phyloP scores from a whole-genome alignment of 2,797 vertebrate genomes.

The Myripristis jacobus region DNA sequence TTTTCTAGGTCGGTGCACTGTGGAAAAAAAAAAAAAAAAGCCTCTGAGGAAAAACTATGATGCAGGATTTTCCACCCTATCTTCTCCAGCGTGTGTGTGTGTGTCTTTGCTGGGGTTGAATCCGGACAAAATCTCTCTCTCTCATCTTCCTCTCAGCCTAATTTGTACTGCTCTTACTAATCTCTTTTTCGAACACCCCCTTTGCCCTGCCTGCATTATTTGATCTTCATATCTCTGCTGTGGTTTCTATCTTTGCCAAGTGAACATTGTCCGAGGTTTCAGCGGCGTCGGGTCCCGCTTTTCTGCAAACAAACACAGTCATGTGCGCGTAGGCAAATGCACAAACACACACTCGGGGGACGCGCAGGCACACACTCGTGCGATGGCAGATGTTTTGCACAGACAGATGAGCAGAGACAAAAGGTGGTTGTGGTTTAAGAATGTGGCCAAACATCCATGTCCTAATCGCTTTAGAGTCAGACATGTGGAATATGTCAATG shows the following conservation, averaged over 20 bases:
- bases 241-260: slow-evolving; percentile 3
- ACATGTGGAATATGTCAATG: slow-evolving; percentile 27
- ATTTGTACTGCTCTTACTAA: slow-evolving; percentile 49
- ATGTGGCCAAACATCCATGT: slow-evolving; percentile 18
- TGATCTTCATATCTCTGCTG: neutral
- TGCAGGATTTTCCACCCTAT: slow-evolving; percentile 24
- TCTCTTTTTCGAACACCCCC: slow-evolving; percentile 20
- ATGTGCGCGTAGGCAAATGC: neutral
- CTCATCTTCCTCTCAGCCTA: slow-evolving; percentile 26
- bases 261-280: neutral
- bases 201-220: slow-evolving; percentile 18
- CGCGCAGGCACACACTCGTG: slow-evolving; percentile 5
- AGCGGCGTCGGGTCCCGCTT: neutral
- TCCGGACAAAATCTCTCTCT: slow-evolving; percentile 31
- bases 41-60: slow-evolving; percentile 30
- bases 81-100: slow-evolving; percentile 2
- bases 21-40: slow-evolving; percentile 33
- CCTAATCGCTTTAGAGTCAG: slow-evolving; percentile 27
- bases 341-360: neutral
- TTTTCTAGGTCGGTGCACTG: slow-evolving; percentile 43
- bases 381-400: slow-evolving; percentile 13
- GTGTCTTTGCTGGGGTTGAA: slow-evolving; percentile 28
- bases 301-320: slow-evolving; percentile 7
- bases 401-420: slow-evolving; percentile 13
- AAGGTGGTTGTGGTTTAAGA: slow-evolving; percentile 27